These are phyloP conservation scores for Plecotus auritus DNA, from an alignment of 2,113 vertebrate species.

Conservation along the genomic window DNA sequence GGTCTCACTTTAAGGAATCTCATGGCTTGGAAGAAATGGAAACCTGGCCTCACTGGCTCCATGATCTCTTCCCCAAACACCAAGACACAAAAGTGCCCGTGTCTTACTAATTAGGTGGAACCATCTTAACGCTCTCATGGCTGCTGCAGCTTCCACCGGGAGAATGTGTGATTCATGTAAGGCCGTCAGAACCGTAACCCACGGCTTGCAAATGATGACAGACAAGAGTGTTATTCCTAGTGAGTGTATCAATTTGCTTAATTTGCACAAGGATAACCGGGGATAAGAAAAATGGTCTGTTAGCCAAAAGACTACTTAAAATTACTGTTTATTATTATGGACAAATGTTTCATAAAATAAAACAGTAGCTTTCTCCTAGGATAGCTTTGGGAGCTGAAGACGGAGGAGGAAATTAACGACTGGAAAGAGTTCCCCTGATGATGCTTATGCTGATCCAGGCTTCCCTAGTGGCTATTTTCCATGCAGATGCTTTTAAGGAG, in stretches of 20 bases:
- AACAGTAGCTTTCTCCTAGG: not conserved
- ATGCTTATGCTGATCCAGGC: not conserved
- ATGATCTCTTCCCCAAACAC: not conserved
- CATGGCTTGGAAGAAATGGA: not conserved
- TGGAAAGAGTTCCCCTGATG: conserved; percentile 44
- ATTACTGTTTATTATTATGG: not conserved
- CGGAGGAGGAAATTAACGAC: conserved; percentile 53
- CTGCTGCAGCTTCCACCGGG: not conserved
- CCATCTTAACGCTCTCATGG: conserved; percentile 35
- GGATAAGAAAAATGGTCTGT: not conserved
- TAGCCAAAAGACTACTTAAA: conserved; percentile 7
- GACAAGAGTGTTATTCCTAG: not conserved
- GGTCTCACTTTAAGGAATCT: not conserved
- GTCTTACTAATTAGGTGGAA: conserved; percentile 31
- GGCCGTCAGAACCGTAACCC: not conserved
- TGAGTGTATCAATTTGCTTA: not conserved
- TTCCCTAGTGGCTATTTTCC: conserved; percentile 59
- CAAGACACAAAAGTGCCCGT: not conserved
- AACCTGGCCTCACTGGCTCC: not conserved
- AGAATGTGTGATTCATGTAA: conserved; percentile 2
- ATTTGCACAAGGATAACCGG: not conserved
- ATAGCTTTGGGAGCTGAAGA: conserved; percentile 44
- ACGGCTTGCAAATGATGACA: not conserved
- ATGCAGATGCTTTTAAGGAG: conserved; percentile 1
- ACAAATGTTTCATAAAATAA: conserved; percentile 49